phyloP scores from a whole-genome alignment of 2,113 vertebrate species.

The Peromyscus polionotus region DNA sequence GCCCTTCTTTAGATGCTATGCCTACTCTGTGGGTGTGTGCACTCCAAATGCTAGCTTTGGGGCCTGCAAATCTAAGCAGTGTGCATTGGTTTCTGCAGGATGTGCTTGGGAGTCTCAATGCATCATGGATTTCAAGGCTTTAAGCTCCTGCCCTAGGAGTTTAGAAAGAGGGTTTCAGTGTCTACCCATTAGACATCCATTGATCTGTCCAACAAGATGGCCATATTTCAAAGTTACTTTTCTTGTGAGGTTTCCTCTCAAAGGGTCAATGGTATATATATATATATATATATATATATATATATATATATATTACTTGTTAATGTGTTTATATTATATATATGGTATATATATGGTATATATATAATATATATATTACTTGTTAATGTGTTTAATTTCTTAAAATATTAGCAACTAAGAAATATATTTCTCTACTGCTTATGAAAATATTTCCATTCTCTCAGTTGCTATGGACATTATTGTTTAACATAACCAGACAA shows the following conservation, averaged over 20 bases:
- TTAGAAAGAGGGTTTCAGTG: neutral
- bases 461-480: neutral
- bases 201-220: neutral
- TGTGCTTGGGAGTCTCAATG: neutral
- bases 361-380: neutral
- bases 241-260: neutral
- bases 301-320: no score
- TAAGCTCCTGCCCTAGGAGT: neutral
- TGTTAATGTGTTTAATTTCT: neutral
- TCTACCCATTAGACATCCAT: neutral
- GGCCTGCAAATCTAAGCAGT: neutral
- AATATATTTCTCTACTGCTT: neutral
- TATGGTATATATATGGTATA: no score
- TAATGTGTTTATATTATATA: neutral
- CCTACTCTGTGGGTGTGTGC: neutral
- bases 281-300: no score
- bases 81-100: neutral
- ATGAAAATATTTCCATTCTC: neutral
- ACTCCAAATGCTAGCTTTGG: neutral
- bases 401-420: neutral
- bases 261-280: neutral
- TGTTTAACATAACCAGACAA: neutral
- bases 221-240: neutral
- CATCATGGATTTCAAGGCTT: neutral
- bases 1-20: neutral